Conservation (phyloP, 2,888 invertebrate genomes). For the Achlya flavicornis region DNA sequence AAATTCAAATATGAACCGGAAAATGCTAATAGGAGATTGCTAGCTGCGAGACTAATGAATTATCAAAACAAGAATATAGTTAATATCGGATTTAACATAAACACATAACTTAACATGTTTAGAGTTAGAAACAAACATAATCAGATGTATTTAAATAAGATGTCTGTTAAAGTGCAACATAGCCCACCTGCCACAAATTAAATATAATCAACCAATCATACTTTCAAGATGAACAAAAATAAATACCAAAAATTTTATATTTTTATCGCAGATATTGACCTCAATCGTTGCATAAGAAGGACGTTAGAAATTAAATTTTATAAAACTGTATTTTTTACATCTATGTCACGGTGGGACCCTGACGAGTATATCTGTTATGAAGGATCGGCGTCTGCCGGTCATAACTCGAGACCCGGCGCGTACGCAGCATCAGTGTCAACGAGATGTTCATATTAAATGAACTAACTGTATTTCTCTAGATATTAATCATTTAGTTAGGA, state of each 20-base stretch:
- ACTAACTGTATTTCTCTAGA: slow-evolving; percentile 27
- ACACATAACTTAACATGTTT: too few species aligned
- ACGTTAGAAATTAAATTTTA: neutral
- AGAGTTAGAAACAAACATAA: too few species aligned
- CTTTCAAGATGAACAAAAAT: neutral
- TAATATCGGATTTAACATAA: too few species aligned
- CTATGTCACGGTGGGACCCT: neutral
- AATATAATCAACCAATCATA: neutral
- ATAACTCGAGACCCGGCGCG: slow-evolving; percentile 45
- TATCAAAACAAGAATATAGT: neutral
- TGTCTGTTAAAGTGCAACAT: too few species aligned
- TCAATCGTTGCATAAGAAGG: neutral
- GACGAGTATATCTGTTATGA: slow-evolving; percentile 27
- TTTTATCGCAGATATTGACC: neutral
- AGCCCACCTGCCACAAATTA: too few species aligned
- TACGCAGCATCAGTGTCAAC: slow-evolving; percentile 34
- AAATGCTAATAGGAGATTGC: neutral
- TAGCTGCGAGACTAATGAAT: neutral
- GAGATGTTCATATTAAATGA: slow-evolving; percentile 30
- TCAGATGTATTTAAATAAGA: too few species aligned
- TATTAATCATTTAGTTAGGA: slow-evolving; percentile 14
- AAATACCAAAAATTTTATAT: neutral
- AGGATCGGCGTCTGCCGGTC: slow-evolving; percentile 45
- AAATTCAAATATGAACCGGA: slow-evolving; percentile 4
- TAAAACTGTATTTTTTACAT: slow-evolving; percentile 10